A percentile compares a stretch with the other conserved stretches of the same genome.
These are phyloP conservation scores for Thalpophila matura DNA, from an alignment of 2,888 invertebrate genomes.

Conservation along the genomic window DNA sequence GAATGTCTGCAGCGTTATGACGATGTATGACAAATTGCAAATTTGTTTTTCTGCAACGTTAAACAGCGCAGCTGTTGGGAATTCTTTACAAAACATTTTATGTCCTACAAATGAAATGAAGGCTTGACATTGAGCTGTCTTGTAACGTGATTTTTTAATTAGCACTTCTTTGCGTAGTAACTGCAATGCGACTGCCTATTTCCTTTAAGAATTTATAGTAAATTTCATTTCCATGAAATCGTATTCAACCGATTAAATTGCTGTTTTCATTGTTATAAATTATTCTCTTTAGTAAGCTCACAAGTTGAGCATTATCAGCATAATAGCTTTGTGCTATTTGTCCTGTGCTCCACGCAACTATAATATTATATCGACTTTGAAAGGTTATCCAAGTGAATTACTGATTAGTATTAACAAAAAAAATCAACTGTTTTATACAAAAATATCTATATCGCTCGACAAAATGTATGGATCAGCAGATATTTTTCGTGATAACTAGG, in stretches of 20 bases:
- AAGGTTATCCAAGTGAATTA: conserved; percentile 6
- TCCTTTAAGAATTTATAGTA: conserved; percentile 10
- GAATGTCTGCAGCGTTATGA: conserved; percentile 39
- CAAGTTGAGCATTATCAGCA: conserved; percentile 13
- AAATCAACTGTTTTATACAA: no score
- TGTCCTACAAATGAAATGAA: conserved; percentile 22
- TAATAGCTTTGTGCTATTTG: conserved; percentile 16
- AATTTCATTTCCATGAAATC: conserved; percentile 18
- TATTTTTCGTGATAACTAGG: no score
- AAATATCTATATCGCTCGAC: no score
- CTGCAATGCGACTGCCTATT: conserved; percentile 39
- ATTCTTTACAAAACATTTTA: conserved; percentile 31
- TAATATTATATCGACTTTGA: conserved; percentile 1
- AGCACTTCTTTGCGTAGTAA: conserved; percentile 21
- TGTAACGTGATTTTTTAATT: conserved; percentile 44
- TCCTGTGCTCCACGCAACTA: background rate
- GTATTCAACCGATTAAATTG: background rate
- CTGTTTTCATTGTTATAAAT: conserved; percentile 24
- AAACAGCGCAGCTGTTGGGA: conserved; percentile 32
- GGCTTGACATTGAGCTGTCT: conserved; percentile 45
- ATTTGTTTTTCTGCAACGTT: conserved; percentile 33
- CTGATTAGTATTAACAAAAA: background rate
- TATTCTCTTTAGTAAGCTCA: conserved; percentile 26
- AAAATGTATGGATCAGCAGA: no score
- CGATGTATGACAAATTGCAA: conserved; percentile 25